phyloP scores from a whole-genome alignment of 2,113 vertebrate genomes.

The Brachirus orientalis region DNA sequence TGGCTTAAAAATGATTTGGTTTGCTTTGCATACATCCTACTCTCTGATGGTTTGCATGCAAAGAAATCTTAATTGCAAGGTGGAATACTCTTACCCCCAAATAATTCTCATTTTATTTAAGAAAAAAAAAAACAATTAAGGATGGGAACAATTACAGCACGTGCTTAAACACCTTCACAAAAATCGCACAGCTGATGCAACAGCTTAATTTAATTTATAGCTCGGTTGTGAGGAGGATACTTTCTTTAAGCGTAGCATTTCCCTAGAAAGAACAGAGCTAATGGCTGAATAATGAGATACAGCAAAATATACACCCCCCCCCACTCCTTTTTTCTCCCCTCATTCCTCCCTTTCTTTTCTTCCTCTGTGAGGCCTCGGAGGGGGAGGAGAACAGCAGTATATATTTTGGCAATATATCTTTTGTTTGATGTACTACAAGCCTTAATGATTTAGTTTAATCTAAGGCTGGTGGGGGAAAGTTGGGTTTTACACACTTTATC shows the following conservation, averaged over 20 bases:
- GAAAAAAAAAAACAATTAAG: slow-evolving; percentile 41
- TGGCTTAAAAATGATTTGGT: not conserved
- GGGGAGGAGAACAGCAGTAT: slow-evolving; percentile 8
- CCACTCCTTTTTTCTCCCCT: not conserved
- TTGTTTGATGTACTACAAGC: slow-evolving; percentile 47
- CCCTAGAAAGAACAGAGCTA: slow-evolving; percentile 64
- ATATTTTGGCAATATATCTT: slow-evolving; percentile 29
- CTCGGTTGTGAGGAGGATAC: slow-evolving; percentile 47
- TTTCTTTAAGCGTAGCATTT: slow-evolving; percentile 54
- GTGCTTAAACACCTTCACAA: slow-evolving; percentile 15
- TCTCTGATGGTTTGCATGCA: slow-evolving; percentile 23
- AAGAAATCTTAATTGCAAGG: slow-evolving; percentile 34
- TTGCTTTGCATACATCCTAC: not conserved
- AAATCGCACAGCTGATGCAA: slow-evolving; percentile 50
- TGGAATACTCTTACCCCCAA: slow-evolving; percentile 15
- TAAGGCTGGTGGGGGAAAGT: slow-evolving; percentile 10
- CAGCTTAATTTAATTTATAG: slow-evolving; percentile 62
- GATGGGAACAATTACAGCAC: slow-evolving; percentile 30
- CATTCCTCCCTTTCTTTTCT: slow-evolving; percentile 4
- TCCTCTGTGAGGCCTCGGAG: slow-evolving; percentile 13
- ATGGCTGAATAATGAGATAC: slow-evolving; percentile 70
- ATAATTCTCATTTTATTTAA: slow-evolving; percentile 30
- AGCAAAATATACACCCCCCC: slow-evolving; percentile 41
- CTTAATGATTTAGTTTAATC: slow-evolving; percentile 50
- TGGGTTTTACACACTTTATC: slow-evolving; percentile 9